Evolutionary conservation across 2,113 vertebrate species (phyloP).

Genomic region (Otolemur garnettii): DNA sequence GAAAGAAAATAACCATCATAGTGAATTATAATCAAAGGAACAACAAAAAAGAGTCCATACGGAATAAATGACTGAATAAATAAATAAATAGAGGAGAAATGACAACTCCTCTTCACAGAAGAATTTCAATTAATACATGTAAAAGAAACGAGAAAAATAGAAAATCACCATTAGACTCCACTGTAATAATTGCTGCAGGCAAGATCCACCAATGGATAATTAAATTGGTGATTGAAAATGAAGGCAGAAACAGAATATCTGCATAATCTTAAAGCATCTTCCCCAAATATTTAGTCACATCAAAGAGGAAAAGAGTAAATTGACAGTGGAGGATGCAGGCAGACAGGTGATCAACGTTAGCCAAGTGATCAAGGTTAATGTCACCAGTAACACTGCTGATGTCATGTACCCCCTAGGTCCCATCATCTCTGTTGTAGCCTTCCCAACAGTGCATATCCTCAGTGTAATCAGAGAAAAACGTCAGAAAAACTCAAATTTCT

Average conservation of each 20-base stretch:
- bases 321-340: background rate
- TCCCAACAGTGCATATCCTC: background rate
- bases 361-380: background rate
- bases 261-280: background rate
- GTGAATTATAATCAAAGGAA: background rate
- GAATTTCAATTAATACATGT: background rate
- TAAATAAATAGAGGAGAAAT: background rate
- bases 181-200: background rate
- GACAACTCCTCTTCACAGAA: background rate
- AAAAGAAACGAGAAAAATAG: conserved; percentile 22
- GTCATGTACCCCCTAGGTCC: background rate
- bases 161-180: background rate
- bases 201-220: background rate
- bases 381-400: background rate
- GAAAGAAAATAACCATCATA: background rate
- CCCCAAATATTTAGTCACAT: conserved; percentile 4
- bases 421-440: background rate
- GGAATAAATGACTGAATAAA: conserved; percentile 29
- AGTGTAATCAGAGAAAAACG: background rate
- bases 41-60: background rate
- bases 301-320: background rate
- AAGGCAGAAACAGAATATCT: background rate
- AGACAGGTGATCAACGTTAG: background rate
- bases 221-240: background rate
- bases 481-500: conserved; percentile 20